A percentile compares a stretch with the other conserved stretches of the same genome.
Evolutionary conservation across 2,888 invertebrate genomes (phyloP).

Genomic region (Elgonia sp.): DNA sequence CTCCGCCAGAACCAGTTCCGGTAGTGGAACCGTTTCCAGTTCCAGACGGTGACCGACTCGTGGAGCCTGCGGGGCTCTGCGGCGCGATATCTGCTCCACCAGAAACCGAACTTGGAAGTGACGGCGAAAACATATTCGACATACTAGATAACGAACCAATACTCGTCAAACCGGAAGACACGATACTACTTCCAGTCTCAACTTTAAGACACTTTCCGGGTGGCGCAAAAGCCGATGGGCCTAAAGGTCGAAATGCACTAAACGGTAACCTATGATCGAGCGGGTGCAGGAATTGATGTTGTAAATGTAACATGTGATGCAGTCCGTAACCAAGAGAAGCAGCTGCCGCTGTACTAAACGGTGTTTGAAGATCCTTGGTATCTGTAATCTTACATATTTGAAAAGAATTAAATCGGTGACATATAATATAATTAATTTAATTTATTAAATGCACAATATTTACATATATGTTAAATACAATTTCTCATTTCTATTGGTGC

Average conservation of each 20-base stretch:
- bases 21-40: constrained; percentile 72
- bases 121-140: constrained; percentile 86
- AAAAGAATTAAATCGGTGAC: background rate
- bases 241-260: constrained; percentile 89
- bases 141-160: constrained; percentile 85
- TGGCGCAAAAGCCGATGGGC: constrained; percentile 91
- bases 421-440: no score
- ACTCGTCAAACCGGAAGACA: constrained; percentile 84
- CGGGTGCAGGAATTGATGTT: constrained; percentile 92
- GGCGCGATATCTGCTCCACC: constrained; percentile 84
- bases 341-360: constrained; percentile 89
- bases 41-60: constrained; percentile 84
- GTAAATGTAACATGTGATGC: constrained; percentile 91
- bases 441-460: no score
- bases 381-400: constrained; percentile 83
- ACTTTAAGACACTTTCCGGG: constrained; percentile 89
- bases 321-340: constrained; percentile 88
- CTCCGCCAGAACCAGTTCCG: constrained; percentile 78
- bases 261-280: constrained; percentile 89
- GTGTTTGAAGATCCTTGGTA: constrained; percentile 90
- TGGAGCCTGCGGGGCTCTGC: constrained; percentile 85
- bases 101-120: constrained; percentile 82
- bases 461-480: no score
- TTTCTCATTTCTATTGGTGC: no score
- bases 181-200: constrained; percentile 83